Evolutionary conservation across 2,888 invertebrate genomes (phyloP), one percentile per base, ranked within the genome.

Genomic region (Mimumesa dahlbomi): DNA sequence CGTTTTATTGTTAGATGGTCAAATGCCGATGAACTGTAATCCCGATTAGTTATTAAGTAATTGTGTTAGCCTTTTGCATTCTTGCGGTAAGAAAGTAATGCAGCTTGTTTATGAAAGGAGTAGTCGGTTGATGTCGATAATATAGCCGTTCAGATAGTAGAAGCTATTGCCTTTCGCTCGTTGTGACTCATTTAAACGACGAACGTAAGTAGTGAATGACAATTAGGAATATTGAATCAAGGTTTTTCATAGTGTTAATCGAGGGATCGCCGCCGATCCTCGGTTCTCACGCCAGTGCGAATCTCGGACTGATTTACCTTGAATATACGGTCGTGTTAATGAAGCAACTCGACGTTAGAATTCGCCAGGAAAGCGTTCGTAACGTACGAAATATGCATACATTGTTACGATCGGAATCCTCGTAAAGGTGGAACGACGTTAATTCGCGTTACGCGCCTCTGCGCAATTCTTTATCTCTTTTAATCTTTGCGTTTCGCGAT

Each of bases 141-240:
- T n/a, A n/a, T 13, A 25, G n/a, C 16, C 34, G 18, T 34, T 21
- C 9, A 1, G n/a, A 48, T 31, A 43, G 34, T 34, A 43, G 21
- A 34, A 25, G 22, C 1, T 9, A 14, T 19, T 25, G 43, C 63
- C 59, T 63, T 56, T 74, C 65, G 36, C 45, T 49, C 9, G 2
- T 42, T 9, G 22, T 76, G 79, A 79, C 54, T 75, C 72, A 67
- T 64, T 71, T 57, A 46, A 48, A 40, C 49, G 42, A 65, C 59
- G 54, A 63, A 25, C 58, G 38, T 64, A n/a, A n/a, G n/a, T n/a
- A 29, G 25, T 31, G 62, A 79, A 71, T 65, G 53, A 75, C 65
- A 70, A 75, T 77, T 68, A 75, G 31, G 61, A 65, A 75, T 75
- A 79, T 72, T 54, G 42, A 58, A 77, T 79, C 65, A 63, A 77